Conservation (phyloP, 2,888 invertebrate species). For the Kryphioiulus occultus region DNA sequence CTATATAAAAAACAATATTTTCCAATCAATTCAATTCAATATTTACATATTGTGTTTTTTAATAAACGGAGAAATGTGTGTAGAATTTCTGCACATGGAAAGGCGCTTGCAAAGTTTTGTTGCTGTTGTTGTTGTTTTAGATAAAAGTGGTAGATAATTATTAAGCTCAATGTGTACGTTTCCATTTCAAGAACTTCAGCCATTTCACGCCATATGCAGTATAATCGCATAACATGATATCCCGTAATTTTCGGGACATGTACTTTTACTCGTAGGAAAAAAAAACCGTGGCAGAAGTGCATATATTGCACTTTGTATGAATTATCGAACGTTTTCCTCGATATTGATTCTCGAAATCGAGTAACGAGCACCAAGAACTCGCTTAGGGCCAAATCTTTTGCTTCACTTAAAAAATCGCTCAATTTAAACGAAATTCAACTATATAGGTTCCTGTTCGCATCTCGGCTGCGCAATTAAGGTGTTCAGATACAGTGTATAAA, state of each 20-base stretch:
- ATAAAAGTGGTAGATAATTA: no score
- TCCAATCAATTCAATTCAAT: no score
- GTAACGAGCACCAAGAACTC: slow-evolving; percentile 20
- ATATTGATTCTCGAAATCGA: slow-evolving; percentile 26
- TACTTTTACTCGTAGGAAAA: not conserved
- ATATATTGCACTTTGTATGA: slow-evolving; percentile 7
- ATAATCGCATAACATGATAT: not conserved
- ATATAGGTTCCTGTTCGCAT: not conserved
- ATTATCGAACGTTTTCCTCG: slow-evolving; percentile 32
- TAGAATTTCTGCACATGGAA: no score
- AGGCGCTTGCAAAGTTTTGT: no score
- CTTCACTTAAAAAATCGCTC: slow-evolving; percentile 39
- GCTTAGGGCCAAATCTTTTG: slow-evolving; percentile 40
- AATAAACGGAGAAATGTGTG: no score
- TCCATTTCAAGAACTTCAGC: no score
- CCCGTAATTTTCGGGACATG: not conserved
- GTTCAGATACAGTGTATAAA: not conserved
- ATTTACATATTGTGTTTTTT: no score
- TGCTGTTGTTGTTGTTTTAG: no score
- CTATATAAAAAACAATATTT: no score
- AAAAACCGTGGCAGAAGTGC: not conserved
- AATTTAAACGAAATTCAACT: not conserved
- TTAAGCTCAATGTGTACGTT: no score
- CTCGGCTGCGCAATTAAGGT: not conserved
- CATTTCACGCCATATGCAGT: not conserved